A percentile compares a stretch with the other conserved stretches of the same genome.
These are phyloP conservation scores for Recurvirostra avosetta DNA, from an alignment of 2,113 vertebrate genomes.

Conservation along the genomic window DNA sequence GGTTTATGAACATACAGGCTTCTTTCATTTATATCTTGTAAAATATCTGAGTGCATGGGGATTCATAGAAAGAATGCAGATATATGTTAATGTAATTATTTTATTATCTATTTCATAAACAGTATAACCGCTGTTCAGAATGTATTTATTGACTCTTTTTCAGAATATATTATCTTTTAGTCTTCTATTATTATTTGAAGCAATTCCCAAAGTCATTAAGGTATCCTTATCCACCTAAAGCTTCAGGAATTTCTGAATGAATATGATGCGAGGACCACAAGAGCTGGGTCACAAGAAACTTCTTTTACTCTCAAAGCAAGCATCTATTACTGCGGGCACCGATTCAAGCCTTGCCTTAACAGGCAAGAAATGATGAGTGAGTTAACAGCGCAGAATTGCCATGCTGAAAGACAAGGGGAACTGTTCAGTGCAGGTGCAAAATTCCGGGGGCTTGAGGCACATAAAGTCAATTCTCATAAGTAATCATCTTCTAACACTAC, in stretches of 20 bases:
- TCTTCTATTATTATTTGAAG: not conserved
- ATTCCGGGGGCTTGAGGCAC: conserved; percentile 6
- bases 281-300: not conserved
- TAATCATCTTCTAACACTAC: conserved; percentile 22
- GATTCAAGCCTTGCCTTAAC: conserved; percentile 28
- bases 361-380: conserved; percentile 55
- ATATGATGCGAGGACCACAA: not conserved
- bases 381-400: conserved; percentile 41
- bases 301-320: not conserved
- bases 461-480: conserved; percentile 34
- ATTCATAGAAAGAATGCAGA: not conserved
- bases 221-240: not conserved
- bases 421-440: conserved; percentile 50
- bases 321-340: not conserved
- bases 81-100: not conserved
- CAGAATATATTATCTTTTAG: not conserved
- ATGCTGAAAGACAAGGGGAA: conserved; percentile 53
- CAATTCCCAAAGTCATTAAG: not conserved
- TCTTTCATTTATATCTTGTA: not conserved
- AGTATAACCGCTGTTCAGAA: not conserved
- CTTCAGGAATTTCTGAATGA: not conserved
- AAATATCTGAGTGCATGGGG: not conserved
- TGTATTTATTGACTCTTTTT: not conserved
- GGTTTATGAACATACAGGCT: not conserved
- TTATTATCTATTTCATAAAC: not conserved